These are phyloP conservation scores for Agapetus fuscipes DNA, from an alignment of 2,888 invertebrate genomes.

Conservation along the genomic window DNA sequence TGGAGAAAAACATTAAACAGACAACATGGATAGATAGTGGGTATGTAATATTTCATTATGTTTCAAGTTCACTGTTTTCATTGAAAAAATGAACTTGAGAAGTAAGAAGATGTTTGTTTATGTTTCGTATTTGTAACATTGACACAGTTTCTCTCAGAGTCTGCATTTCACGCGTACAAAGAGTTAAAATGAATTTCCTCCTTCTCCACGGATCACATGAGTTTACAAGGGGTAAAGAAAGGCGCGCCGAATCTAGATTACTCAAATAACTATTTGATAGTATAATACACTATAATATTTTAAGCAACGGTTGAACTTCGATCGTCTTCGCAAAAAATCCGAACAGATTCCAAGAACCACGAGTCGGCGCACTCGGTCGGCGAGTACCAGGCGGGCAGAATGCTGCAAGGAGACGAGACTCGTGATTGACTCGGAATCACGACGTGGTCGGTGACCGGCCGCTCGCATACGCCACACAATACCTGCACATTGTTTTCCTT, in stretches of 20 bases:
- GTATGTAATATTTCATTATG: too few species aligned
- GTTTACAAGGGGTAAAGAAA: slow-evolving; percentile 5
- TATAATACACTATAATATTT: too few species aligned
- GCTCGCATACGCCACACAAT: slow-evolving; percentile 1
- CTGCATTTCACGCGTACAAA: slow-evolving; percentile 17
- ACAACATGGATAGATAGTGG: too few species aligned
- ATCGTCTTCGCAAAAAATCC: slow-evolving; percentile 1
- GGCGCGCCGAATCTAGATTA: too few species aligned
- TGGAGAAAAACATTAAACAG: too few species aligned
- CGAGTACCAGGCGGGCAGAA: slow-evolving; percentile 16
- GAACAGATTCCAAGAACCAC: background rate
- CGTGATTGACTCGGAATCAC: too few species aligned
- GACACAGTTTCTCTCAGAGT: slow-evolving; percentile 19
- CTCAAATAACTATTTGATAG: too few species aligned
- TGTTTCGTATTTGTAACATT: too few species aligned
- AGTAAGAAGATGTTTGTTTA: too few species aligned
- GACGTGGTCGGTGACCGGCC: background rate
- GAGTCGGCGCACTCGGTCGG: slow-evolving; percentile 22
- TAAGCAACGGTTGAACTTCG: slow-evolving; percentile 1
- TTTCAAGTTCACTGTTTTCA: too few species aligned
- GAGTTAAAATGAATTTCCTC: slow-evolving; percentile 21
- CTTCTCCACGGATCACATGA: slow-evolving; percentile 13
- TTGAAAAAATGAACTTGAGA: too few species aligned
- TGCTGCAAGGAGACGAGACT: slow-evolving; percentile 4
- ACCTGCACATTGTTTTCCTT: slow-evolving; percentile 9